Conservation (phyloP, 2,888 invertebrate species). For the Hyles lineata region DNA sequence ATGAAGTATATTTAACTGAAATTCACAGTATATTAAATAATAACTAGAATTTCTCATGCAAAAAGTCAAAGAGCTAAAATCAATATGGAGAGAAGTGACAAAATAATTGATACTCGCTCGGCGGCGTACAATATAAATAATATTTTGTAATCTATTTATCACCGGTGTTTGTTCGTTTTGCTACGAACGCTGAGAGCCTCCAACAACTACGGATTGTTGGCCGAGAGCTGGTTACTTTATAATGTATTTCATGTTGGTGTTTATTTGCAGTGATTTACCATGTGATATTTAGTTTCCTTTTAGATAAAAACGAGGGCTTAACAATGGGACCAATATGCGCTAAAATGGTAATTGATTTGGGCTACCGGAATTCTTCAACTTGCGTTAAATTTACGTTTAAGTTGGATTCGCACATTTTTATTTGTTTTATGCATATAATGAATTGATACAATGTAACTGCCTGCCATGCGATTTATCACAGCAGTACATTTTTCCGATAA, state of each 20-base stretch:
- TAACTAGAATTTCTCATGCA: background rate
- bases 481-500: no score
- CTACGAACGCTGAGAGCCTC: slow-evolving; percentile 46
- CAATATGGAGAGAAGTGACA: slow-evolving; percentile 38
- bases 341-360: no score
- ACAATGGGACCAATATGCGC: no score
- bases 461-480: no score
- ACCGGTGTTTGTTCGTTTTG: slow-evolving; percentile 41
- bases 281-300: no score
- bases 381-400: no score
- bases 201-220: slow-evolving; percentile 39
- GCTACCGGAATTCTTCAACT: no score
- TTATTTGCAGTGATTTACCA: background rate
- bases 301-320: no score
- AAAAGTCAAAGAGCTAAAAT: slow-evolving; percentile 1
- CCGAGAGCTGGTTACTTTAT: slow-evolving; percentile 19
- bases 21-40: background rate
- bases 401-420: no score
- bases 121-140: slow-evolving; percentile 53
- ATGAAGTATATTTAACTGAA: background rate
- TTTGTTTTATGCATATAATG: no score
- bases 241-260: background rate
- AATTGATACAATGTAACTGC: no score
- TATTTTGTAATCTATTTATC: slow-evolving; percentile 61
- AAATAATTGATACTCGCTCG: slow-evolving; percentile 51